A percentile compares a stretch with the other conserved stretches of the same genome.
These are phyloP conservation scores for Myodes glareolus DNA, from an alignment of 2,113 vertebrate species.

Conservation along the genomic window DNA sequence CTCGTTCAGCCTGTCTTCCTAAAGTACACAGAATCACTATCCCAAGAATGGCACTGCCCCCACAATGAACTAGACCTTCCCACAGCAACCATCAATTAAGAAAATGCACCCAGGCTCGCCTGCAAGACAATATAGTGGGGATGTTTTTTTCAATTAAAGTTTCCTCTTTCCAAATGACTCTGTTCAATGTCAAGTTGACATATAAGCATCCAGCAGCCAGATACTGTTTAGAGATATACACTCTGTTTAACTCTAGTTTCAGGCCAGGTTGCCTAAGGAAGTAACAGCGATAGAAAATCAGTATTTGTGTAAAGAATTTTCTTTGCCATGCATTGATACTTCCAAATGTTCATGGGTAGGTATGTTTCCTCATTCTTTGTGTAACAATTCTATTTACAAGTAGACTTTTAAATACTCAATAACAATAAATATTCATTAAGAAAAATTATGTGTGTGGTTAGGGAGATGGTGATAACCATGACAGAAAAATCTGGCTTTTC, in stretches of 20 bases:
- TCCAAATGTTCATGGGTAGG: background rate
- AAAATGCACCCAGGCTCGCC: background rate
- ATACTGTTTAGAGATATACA: background rate
- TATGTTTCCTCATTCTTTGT: constrained; percentile 28
- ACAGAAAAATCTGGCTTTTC: background rate
- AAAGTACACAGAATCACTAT: background rate
- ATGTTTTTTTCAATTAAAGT: background rate
- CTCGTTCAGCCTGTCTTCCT: background rate
- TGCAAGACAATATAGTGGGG: background rate
- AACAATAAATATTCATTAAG: background rate
- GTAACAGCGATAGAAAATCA: constrained; percentile 9
- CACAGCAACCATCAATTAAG: background rate
- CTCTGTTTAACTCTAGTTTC: background rate
- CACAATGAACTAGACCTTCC: background rate
- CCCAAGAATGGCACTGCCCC: background rate
- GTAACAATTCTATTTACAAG: background rate
- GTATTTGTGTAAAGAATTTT: background rate
- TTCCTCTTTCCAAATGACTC: background rate
- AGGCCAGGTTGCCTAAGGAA: background rate
- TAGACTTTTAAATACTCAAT: background rate
- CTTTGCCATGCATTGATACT: constrained; percentile 3
- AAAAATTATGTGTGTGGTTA: background rate
- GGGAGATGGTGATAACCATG: background rate
- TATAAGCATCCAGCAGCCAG: background rate
- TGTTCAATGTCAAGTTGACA: background rate